Conservation (phyloP, 2,888 invertebrate genomes). For the Scrobipalpa atriplicella region DNA sequence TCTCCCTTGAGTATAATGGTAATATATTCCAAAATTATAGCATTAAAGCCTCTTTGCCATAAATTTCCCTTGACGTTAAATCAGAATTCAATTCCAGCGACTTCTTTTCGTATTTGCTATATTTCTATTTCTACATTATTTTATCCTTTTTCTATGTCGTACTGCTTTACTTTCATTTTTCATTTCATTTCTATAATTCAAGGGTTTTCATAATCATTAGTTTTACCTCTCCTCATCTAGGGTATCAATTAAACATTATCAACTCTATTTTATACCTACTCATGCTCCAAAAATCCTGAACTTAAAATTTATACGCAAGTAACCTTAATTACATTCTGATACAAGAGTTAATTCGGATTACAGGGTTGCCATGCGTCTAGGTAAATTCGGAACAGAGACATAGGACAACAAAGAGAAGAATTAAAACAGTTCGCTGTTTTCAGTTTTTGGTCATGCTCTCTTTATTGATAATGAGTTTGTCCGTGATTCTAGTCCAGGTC, state of each 20-base stretch:
- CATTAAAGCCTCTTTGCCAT: neutral
- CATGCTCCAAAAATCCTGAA: neutral
- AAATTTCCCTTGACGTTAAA: neutral
- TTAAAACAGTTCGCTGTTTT: no score
- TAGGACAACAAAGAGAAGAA: no score
- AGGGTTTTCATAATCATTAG: no score
- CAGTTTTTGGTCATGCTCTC: no score
- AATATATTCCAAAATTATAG: neutral
- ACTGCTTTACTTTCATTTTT: neutral
- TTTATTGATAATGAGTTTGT: no score
- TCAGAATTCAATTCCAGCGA: neutral
- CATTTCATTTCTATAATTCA: neutral
- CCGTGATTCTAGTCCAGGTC: no score
- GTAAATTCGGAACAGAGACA: no score
- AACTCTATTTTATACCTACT: neutral
- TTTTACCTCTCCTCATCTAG: no score
- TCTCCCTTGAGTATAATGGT: no score
- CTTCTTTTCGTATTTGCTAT: neutral
- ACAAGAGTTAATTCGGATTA: neutral
- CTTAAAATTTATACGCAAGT: neutral
- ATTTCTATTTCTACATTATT: neutral
- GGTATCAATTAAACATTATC: neutral
- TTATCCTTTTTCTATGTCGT: neutral
- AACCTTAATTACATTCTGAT: constrained; percentile 5
- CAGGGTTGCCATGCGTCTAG: no score